Base-by-base conservation (phyloP, 2,113 vertebrate species). In the Otis tarda region DNA sequence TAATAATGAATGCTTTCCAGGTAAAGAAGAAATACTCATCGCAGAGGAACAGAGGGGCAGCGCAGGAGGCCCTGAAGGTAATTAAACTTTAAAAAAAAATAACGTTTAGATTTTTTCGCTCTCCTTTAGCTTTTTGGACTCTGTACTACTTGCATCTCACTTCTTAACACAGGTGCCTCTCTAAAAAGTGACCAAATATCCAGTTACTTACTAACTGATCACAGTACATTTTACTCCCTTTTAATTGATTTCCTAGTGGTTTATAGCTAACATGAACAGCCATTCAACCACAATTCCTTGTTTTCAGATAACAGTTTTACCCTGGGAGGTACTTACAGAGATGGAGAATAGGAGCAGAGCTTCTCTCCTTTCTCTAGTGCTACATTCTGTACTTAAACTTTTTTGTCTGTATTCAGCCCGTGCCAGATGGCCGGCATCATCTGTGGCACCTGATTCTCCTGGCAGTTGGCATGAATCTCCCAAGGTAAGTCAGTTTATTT, bases 401-500 rank as follows among this genome's bases (percentile, higher is more conserved):
- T 52, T 83, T 65, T 83, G 87, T 92, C 57, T 39, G 4, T 73
- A 19, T 75, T 37, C 30, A 96, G 94, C 23, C 17, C 47, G 12
- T 43, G 11, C 20, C 14, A 39, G 45, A 7, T 7, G 31, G 7
- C 25, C 7, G 28, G 3, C 12, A 2, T 84, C 68, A 73, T 24
- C 88, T 63, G 37, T 91, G 41, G 24, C 89, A 55, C 55, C 7
- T 0, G 77, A 94, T 79, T 91, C 70, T 89, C 65, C 27, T 28
- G 41, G 31, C 75, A 92, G 50, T 13, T 73, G 52, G 56, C 57
- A 79, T 37, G 18, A 55, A 8, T 12, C 59, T 74, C 67, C 63
- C 10, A 87, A 87, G 92, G 98, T 98, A 95, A 76, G 74, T 57
- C n/a, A 43, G 14, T 43, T 57, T 57, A 52, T 74, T 89, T 87